Conservation (phyloP, 2,888 invertebrate species). For the Dinocampus coccinellae region DNA sequence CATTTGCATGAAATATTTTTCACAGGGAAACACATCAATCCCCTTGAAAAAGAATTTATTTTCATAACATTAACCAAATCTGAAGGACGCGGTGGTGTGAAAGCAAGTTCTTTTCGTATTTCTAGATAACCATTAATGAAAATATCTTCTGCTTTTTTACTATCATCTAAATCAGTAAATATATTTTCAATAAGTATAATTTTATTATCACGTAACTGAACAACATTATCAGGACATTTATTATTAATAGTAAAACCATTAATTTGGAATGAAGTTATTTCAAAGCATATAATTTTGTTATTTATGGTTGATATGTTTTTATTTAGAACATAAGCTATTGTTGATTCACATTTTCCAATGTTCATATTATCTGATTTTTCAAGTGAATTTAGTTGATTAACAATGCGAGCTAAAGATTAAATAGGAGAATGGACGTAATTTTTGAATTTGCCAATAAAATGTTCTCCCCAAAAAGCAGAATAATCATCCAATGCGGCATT, state of each 20-base stretch:
- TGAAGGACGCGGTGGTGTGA: too few relatives aligned
- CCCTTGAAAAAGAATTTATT: too few relatives aligned
- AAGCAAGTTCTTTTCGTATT: too few relatives aligned
- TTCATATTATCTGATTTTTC: constrained; percentile 24
- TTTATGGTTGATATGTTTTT: constrained; percentile 1
- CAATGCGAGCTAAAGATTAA: constrained; percentile 38
- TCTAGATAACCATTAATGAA: too few relatives aligned
- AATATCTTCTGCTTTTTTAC: too few relatives aligned
- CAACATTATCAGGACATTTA: constrained; percentile 21
- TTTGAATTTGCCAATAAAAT: constrained; percentile 44
- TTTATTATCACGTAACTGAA: constrained; percentile 7
- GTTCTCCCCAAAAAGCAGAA: constrained; percentile 45
- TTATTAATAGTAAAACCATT: constrained; percentile 10
- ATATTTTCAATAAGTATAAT: constrained; percentile 16
- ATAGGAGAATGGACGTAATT: constrained; percentile 19
- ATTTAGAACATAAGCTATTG: not conserved
- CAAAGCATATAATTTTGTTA: not conserved
- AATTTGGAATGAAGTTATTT: constrained; percentile 15
- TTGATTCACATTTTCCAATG: not conserved
- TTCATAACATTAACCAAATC: too few relatives aligned
- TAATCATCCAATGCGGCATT: constrained; percentile 33
- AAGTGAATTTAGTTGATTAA: constrained; percentile 29
- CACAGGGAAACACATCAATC: too few relatives aligned
- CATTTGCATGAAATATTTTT: too few relatives aligned
- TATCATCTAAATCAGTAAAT: too few relatives aligned